These are phyloP conservation scores for Hyposoter didymator DNA, from an alignment of 2,888 invertebrate species.

Conservation along the genomic window DNA sequence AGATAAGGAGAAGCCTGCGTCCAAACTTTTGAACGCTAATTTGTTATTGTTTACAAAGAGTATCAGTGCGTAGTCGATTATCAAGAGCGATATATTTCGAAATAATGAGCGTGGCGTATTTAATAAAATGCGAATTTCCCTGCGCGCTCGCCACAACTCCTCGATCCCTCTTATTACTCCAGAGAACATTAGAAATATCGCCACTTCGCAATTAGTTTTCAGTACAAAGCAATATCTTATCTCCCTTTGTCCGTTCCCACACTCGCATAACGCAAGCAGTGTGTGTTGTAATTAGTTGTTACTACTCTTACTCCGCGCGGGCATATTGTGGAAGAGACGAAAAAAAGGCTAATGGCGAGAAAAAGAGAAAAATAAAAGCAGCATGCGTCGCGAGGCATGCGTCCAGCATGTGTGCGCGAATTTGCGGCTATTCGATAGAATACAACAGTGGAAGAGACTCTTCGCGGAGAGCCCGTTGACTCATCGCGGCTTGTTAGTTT, in stretches of 20 bases:
- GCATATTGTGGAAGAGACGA: constrained; percentile 56
- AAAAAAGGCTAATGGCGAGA: constrained; percentile 10
- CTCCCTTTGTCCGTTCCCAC: constrained; percentile 76
- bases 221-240: constrained; percentile 78
- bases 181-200: constrained; percentile 74
- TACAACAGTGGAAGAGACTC: constrained; percentile 37
- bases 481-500: constrained; percentile 57
- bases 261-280: constrained; percentile 33
- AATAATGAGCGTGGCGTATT: constrained; percentile 6
- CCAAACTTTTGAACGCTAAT: not conserved
- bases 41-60: constrained; percentile 9
- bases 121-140: constrained; percentile 21
- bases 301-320: constrained; percentile 57
- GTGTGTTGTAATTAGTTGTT: constrained; percentile 69
- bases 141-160: constrained; percentile 24
- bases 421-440: constrained; percentile 44
- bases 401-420: constrained; percentile 60
- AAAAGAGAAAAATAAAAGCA: constrained; percentile 5
- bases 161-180: constrained; percentile 25
- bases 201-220: constrained; percentile 78
- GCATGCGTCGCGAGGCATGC: constrained; percentile 54
- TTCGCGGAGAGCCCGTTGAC: constrained; percentile 58
- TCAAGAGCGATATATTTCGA: not conserved
- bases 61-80: not conserved
- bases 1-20: not conserved